phyloP scores from a whole-genome alignment of 2,113 vertebrate genomes.

The Sitta europaea region DNA sequence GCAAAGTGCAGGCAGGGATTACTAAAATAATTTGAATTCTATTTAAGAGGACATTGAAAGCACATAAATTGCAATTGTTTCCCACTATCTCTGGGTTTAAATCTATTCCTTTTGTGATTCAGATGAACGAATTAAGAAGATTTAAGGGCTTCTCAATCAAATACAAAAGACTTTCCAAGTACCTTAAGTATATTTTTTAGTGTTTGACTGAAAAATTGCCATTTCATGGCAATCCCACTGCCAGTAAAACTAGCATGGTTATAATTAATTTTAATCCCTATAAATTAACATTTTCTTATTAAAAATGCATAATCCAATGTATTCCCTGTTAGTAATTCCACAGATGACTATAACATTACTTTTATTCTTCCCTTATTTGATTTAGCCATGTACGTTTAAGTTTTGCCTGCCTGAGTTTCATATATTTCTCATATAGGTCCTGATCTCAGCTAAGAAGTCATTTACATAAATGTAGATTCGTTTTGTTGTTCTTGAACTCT shows the following conservation, averaged over 20 bases:
- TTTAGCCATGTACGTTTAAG: background rate
- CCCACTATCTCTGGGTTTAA: background rate
- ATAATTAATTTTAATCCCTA: background rate
- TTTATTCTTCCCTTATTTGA: background rate
- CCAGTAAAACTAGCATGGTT: background rate
- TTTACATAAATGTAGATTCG: background rate
- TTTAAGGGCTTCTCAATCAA: constrained; percentile 6
- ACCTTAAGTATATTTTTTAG: background rate
- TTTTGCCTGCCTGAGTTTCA: background rate
- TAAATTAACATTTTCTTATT: background rate
- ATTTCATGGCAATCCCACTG: background rate
- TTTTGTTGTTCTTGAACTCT: background rate
- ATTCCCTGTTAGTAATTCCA: background rate
- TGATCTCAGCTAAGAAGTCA: background rate
- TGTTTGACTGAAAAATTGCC: background rate
- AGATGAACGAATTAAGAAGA: background rate
- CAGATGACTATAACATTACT: background rate
- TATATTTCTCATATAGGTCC: background rate
- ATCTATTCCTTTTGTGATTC: background rate
- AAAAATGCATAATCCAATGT: background rate
- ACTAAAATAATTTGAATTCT: background rate
- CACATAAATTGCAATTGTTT: background rate
- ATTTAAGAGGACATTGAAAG: background rate
- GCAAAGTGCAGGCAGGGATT: background rate
- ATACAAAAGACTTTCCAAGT: background rate